Conservation (phyloP, 2,113 vertebrate genomes). For the Raja brachyura region DNA sequence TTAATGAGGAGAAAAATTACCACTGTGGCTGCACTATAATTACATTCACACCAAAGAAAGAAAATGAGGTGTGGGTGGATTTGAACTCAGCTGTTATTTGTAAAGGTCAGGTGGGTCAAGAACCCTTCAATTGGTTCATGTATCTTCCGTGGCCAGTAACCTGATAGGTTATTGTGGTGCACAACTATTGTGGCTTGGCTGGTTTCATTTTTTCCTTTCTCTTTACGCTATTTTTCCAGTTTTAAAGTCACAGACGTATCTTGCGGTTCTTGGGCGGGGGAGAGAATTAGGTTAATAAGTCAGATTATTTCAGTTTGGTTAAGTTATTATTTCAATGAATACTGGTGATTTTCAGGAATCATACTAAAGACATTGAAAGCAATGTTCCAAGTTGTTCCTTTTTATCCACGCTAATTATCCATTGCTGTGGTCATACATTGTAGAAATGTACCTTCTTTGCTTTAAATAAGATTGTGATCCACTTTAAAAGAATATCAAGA, state of each 20-base stretch:
- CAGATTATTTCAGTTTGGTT: neutral
- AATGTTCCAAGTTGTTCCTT: neutral
- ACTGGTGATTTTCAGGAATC: neutral
- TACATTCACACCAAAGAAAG: conserved; percentile 65
- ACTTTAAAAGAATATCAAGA: neutral
- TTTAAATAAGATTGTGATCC: neutral
- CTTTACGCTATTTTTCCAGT: neutral
- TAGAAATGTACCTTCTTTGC: neutral
- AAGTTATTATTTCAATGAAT: neutral
- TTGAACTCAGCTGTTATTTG: conserved; percentile 52
- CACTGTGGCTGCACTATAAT: conserved; percentile 73
- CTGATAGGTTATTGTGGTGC: conserved; percentile 53
- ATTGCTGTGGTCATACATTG: neutral
- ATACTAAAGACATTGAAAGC: neutral
- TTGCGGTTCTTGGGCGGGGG: neutral
- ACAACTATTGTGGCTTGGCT: conserved; percentile 45
- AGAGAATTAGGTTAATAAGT: neutral
- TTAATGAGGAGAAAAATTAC: conserved; percentile 99
- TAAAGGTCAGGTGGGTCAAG: conserved; percentile 69
- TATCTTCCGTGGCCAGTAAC: conserved; percentile 57
- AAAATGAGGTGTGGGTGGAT: conserved; percentile 61
- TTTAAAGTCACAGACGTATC: neutral
- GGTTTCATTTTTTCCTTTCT: neutral
- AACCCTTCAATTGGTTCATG: conserved; percentile 61
- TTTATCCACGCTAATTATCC: neutral